phyloP scores from a whole-genome alignment of 2,113 vertebrate genomes.

The Euleptes europaea region DNA sequence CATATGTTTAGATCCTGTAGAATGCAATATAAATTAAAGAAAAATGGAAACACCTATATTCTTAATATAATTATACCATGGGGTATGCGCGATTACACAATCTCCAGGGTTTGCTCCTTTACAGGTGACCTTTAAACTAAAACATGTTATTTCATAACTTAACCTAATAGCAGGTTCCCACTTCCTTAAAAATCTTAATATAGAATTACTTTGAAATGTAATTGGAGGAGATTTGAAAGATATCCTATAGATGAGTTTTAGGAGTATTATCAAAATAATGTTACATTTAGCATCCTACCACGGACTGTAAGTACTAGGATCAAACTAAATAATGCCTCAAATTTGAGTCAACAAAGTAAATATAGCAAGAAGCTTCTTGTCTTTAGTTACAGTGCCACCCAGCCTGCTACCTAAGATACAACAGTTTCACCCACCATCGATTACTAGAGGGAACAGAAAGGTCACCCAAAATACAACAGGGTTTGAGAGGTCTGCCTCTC shows the following conservation, averaged over 20 bases:
- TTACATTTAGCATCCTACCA: neutral
- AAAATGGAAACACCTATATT: neutral
- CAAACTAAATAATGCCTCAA: neutral
- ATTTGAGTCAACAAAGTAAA: neutral
- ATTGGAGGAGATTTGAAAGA: neutral
- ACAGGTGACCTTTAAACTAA: neutral
- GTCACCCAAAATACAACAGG: neutral
- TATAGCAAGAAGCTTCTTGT: neutral
- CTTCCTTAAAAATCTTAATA: neutral
- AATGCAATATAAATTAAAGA: neutral
- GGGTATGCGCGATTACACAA: neutral
- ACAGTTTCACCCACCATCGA: neutral
- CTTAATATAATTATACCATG: neutral
- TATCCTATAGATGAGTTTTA: neutral
- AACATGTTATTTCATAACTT: neutral
- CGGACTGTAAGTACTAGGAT: neutral
- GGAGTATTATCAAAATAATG: neutral
- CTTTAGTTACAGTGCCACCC: neutral
- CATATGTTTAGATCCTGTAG: neutral
- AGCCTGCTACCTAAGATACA: neutral
- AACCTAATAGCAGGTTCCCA: neutral
- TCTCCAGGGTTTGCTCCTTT: neutral
- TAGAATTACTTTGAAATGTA: neutral
- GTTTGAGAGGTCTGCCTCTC: no score
- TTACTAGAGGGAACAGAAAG: fast-evolving